Conservation (phyloP, 2,888 invertebrate genomes). For the Amitus sp. region DNA sequence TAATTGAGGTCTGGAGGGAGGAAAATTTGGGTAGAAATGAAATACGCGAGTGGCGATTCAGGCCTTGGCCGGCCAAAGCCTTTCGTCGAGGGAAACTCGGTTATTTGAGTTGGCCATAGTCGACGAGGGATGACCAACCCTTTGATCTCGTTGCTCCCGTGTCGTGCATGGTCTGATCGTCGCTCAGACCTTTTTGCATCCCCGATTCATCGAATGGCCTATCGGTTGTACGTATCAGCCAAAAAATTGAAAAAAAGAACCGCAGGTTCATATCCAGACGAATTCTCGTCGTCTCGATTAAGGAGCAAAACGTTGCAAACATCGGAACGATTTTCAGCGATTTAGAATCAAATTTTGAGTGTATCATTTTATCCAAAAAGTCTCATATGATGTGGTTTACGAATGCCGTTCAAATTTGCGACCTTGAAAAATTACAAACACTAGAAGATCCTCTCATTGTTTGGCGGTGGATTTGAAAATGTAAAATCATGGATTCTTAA, state of each 20-base stretch:
- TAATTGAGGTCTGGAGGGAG: slow-evolving; percentile 27
- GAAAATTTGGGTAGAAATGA: slow-evolving; percentile 36
- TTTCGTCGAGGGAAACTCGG: slow-evolving; percentile 58
- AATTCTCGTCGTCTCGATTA: not conserved
- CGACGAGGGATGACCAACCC: slow-evolving; percentile 60
- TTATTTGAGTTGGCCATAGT: slow-evolving; percentile 64
- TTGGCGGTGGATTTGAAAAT: no score
- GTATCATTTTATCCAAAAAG: no score
- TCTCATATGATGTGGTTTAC: no score
- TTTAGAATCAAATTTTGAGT: no score
- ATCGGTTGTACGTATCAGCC: slow-evolving; percentile 45
- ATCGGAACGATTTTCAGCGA: no score
- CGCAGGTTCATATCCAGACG: no score
- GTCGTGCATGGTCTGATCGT: slow-evolving; percentile 41
- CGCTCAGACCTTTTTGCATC: slow-evolving; percentile 45
- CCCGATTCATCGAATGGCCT: slow-evolving; percentile 53
- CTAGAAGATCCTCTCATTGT: no score
- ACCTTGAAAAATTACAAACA: no score
- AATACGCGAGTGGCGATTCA: slow-evolving; percentile 35
- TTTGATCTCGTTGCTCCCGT: slow-evolving; percentile 60
- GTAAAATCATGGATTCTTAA: no score
- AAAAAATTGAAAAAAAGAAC: slow-evolving; percentile 31
- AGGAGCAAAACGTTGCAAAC: no score
- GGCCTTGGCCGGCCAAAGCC: slow-evolving; percentile 48
- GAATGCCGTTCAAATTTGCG: no score